Percentiles rank a stretch among this genome's conserved stretches.
These are phyloP conservation scores for Sylvilagus floridanus DNA, from an alignment of 2,797 vertebrate genomes.

Conservation along the genomic window DNA sequence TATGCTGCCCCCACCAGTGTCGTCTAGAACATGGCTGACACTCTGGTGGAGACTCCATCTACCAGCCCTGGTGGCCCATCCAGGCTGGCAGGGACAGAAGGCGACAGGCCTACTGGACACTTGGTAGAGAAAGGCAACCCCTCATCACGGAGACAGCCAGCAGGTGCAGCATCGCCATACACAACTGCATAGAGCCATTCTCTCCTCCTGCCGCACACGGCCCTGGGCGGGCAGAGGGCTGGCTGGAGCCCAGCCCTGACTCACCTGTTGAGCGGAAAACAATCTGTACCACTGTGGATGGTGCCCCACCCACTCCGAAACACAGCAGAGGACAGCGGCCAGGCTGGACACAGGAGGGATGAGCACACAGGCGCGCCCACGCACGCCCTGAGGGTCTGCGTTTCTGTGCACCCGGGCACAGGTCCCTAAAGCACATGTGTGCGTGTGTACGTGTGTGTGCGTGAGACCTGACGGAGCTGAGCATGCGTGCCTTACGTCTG, in stretches of 20 bases:
- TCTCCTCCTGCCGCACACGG: not conserved
- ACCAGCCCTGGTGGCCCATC: not conserved
- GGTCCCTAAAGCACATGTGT: not conserved
- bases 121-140: not conserved
- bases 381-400: not conserved
- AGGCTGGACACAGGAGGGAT: not conserved
- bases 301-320: not conserved
- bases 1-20: not conserved
- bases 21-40: not conserved
- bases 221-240: not conserved
- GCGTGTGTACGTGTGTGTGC: not conserved
- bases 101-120: not conserved
- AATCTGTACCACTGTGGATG: not conserved
- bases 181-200: not conserved
- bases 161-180: not conserved
- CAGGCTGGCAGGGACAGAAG: not conserved
- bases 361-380: accelerated
- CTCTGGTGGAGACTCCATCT: not conserved
- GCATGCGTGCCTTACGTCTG: accelerated
- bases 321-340: not conserved
- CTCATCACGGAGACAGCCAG: not conserved
- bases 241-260: slow-evolving; percentile 25
- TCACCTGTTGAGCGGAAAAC: slow-evolving; percentile 70
- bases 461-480: not conserved
- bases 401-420: not conserved